phyloP scores from a whole-genome alignment of 1,140 invertebrate genomes.

The Drosophila pectinifera region DNA sequence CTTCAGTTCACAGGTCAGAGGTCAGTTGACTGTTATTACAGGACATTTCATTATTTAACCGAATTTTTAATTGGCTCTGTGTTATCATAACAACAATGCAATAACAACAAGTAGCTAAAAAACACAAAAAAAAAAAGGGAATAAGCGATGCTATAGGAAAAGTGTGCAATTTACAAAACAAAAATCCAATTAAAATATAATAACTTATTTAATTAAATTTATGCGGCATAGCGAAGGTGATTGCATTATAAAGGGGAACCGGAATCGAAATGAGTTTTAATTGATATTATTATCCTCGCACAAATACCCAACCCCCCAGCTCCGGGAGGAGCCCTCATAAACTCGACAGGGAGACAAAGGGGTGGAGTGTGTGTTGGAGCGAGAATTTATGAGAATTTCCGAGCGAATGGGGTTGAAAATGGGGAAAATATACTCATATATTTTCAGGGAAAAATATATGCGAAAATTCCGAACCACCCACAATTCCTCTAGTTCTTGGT shows the following conservation, averaged over 20 bases:
- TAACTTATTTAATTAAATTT: conserved; percentile 81
- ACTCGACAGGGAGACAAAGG: conserved; percentile 30
- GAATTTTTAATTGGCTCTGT: conserved; percentile 45
- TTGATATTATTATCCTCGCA: conserved; percentile 37
- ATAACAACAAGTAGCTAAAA: conserved; percentile 4
- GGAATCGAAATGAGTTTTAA: conserved; percentile 43
- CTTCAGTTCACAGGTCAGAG: conserved; percentile 44
- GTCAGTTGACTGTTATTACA: conserved; percentile 33
- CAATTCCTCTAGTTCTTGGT: conserved; percentile 18
- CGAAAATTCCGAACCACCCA: conserved; percentile 27
- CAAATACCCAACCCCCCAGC: not conserved
- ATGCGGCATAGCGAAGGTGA: conserved; percentile 60
- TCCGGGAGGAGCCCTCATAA: conserved; percentile 16
- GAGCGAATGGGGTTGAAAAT: conserved; percentile 35
- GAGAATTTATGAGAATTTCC: conserved; percentile 40
- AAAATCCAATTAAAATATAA: conserved; percentile 79
- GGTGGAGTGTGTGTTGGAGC: not conserved
- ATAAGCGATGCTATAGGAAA: conserved; percentile 26
- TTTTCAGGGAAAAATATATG: conserved; percentile 74
- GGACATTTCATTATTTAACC: conserved; percentile 29
- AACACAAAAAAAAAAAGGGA: conserved; percentile 6
- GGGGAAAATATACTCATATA: conserved; percentile 58
- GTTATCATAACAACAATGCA: conserved; percentile 25
- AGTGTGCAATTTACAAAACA: conserved; percentile 59
- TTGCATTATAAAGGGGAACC: conserved; percentile 11